phyloP scores from a whole-genome alignment of 2,888 invertebrate genomes.

The Temnothorax rugatulus region DNA sequence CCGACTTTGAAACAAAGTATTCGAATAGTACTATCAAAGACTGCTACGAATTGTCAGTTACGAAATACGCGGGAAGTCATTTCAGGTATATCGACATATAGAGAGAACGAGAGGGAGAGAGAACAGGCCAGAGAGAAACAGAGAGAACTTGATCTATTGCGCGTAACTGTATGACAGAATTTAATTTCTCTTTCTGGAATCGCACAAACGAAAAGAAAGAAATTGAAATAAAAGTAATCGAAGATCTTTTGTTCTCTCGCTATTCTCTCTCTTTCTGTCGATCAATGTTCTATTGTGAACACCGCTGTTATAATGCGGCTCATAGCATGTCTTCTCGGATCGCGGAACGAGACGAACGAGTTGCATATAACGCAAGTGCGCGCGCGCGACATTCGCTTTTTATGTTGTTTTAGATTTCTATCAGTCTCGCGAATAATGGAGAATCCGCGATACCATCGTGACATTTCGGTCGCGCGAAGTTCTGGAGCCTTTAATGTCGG shows the following conservation, averaged over 20 bases:
- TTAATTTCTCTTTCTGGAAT: conserved; percentile 42
- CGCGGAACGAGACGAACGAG: conserved; percentile 15
- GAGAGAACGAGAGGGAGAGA: neutral
- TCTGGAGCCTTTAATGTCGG: conserved; percentile 62
- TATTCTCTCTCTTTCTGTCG: conserved; percentile 20
- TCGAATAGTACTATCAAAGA: neutral
- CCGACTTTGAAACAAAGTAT: conserved; percentile 18
- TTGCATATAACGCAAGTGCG: neutral
- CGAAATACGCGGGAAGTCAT: conserved; percentile 10
- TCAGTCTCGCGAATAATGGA: conserved; percentile 55
- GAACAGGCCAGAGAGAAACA: neutral
- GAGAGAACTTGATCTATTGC: conserved; percentile 11
- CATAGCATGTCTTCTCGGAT: conserved; percentile 33
- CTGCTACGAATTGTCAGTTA: conserved; percentile 20
- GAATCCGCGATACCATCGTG: conserved; percentile 60
- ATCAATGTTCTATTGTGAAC: conserved; percentile 44
- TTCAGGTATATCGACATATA: conserved; percentile 30
- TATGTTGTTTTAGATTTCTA: conserved; percentile 47
- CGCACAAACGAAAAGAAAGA: conserved; percentile 38
- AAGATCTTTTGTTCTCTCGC: conserved; percentile 45
- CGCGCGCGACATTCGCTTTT: conserved; percentile 31
- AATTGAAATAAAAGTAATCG: conserved; percentile 49
- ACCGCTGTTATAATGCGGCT: conserved; percentile 10
- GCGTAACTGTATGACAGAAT: conserved; percentile 29
- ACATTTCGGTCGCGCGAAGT: conserved; percentile 65